Evolutionary conservation across 2,797 vertebrate genomes (phyloP), one percentile per base, ranked within the genome.

Genomic region (Rhabdophis nuchalis): DNA sequence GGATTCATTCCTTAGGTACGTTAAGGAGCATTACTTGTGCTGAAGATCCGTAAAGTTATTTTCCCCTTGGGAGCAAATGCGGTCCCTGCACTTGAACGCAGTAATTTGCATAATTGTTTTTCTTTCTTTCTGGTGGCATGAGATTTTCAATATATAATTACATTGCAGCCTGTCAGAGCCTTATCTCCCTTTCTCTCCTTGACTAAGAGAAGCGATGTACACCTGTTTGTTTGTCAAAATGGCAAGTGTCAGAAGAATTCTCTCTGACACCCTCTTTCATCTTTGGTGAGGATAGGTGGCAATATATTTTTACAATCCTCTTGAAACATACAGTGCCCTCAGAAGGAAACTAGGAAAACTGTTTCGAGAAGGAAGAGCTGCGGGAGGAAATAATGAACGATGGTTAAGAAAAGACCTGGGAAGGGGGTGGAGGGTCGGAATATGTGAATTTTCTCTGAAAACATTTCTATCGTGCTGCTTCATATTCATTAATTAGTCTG

Each of bases 401-500:
- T 87, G 20, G 85, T n/a, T n/a, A 58, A 5, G 32, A 1, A 89
- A 29, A 52, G 72, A 46, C 36, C 57, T 14, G 46, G 89, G n/a
- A 4, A n/a, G 10, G 60, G 9, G 27, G 4, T 0, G 46, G 10
- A 53, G 9, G 27, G 4, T 0, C 1, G 58, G 92, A 87, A 88
- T 88, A 72, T 90, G 92, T 85, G 94, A 95, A 96, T 95, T 96
- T 96, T 89, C 89, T 91, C 96, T 95, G 94, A 95, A 97, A 97
- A 93, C 93, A 96, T 95, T 96, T 94, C 95, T 97, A 96, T 97
- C 97, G 95, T 96, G 96, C 96, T 96, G 97, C 97, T 98, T 97
- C 97, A 97, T 98, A 98, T 98, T 98, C 98, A 98, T 98, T 98
- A 97, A 98, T 98, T 98, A 98, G 97, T 97, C 96, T 97, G 97